Percentiles rank a stretch among this genome's conserved stretches.
Conservation (phyloP, 2,797 vertebrate species). For the Microctenopoma stevenorrisi region DNA sequence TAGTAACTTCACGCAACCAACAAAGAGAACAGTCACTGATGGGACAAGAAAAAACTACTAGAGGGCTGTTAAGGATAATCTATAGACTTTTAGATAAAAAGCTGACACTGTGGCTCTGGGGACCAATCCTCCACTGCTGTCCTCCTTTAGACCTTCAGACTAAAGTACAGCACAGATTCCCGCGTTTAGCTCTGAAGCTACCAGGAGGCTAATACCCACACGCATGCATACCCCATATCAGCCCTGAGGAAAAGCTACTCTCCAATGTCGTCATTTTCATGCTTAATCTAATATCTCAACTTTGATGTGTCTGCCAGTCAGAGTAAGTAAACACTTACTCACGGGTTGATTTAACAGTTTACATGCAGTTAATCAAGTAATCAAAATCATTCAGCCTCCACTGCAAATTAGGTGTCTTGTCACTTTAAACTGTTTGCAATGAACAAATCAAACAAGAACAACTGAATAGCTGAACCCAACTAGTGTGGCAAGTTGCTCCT, state of each 20-base stretch:
- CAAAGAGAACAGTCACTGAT: no score
- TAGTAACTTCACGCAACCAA: no score
- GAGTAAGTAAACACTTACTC: conserved; percentile 23
- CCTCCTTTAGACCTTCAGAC: conserved; percentile 55
- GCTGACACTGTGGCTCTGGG: not conserved
- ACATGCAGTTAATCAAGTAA: not conserved
- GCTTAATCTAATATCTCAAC: conserved; percentile 28
- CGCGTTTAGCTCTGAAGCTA: conserved; percentile 47
- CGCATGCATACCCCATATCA: conserved; percentile 57
- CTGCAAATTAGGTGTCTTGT: no score
- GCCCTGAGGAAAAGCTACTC: conserved; percentile 29
- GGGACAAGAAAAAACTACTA: no score
- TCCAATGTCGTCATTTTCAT: conserved; percentile 24
- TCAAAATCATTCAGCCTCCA: no score
- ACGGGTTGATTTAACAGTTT: not conserved
- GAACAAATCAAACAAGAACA: no score
- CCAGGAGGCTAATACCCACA: conserved; percentile 59
- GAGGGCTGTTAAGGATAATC: no score
- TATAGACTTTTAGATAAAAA: no score
- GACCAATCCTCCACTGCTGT: conserved; percentile 37
- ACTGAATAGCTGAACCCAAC: no score
- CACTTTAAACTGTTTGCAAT: no score
- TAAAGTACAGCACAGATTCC: conserved; percentile 30
- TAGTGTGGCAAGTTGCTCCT: no score
- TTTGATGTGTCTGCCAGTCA: conserved; percentile 28